phyloP scores from a whole-genome alignment of 2,113 vertebrate genomes.

The Tychaedon coryphoeus region DNA sequence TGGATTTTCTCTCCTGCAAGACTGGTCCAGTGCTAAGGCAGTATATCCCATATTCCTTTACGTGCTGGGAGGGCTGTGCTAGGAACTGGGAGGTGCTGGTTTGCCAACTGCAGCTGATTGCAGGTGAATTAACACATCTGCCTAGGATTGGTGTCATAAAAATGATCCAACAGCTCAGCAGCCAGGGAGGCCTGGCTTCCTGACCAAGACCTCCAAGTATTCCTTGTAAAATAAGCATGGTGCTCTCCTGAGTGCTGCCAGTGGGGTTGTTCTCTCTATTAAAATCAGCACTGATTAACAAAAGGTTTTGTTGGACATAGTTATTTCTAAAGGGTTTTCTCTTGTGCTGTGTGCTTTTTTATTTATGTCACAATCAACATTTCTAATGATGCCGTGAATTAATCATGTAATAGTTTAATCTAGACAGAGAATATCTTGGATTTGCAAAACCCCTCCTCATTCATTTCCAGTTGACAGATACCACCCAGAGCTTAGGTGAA shows the following conservation, averaged over 20 bases:
- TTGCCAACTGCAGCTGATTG: neutral
- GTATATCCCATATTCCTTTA: neutral
- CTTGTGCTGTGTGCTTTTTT: neutral
- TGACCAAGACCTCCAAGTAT: neutral
- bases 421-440: neutral
- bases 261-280: neutral
- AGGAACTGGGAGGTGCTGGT: neutral
- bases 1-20: neutral
- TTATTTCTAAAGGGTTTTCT: neutral
- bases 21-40: neutral
- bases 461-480: neutral
- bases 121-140: neutral
- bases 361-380: neutral
- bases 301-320: neutral
- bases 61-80: neutral
- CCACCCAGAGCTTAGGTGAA: neutral
- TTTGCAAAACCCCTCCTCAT: neutral
- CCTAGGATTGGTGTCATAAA: accelerated
- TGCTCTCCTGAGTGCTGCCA: neutral
- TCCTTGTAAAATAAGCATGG: neutral
- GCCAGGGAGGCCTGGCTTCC: neutral
- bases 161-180: neutral
- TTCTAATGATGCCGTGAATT: neutral
- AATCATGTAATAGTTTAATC: neutral
- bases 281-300: neutral